Evolutionary conservation across 2,888 invertebrate genomes (phyloP), one percentile per base, ranked within the genome.

Genomic region (Philereme transversata): DNA sequence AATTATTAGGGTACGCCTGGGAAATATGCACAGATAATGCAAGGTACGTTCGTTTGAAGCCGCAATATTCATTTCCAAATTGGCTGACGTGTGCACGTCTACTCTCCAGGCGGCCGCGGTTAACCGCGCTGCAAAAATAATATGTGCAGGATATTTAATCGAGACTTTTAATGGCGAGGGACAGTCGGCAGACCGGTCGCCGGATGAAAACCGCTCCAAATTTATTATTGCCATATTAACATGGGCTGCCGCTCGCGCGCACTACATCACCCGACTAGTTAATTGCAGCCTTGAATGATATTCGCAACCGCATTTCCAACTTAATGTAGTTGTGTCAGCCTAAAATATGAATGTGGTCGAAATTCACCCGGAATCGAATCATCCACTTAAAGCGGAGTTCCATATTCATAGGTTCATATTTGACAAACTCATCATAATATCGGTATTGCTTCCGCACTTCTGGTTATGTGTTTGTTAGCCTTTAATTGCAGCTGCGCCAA

Each of bases 181-280:
- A 77, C 81, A 76, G 77, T 69, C 72, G 74, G 76, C 62, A 69
- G 48, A 56, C 58, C 48, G 55, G 45, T 11, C 61, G 48, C 57
- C 72, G 75, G 79, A 82, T 83, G 85, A 77, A 81, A 83, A 85
- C 85, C 84, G 77, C 83, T 79, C 72, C 71, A 84, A 90, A 90
- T 89, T 88, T 88, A 90, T 88, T 88, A 88, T 90, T 87, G 86
- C 82, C 83, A 84, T 88, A 89, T 89, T 87, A 90, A 85, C 87
- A 82, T 79, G 79, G 79, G 67, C 77, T 71, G 74, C 73, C 73
- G 75, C 66, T 77, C 74, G 75, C 77, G 77, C 81, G 84, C 85
- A 87, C 81, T 88, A 83, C 83, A 86, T 87, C 87, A 87, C 83
- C 75, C 82, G 81, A 83, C 84, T 86, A 84, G 86, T 89, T 89